phyloP scores from a whole-genome alignment of 2,888 invertebrate species.

The Leucophora obtusa region DNA sequence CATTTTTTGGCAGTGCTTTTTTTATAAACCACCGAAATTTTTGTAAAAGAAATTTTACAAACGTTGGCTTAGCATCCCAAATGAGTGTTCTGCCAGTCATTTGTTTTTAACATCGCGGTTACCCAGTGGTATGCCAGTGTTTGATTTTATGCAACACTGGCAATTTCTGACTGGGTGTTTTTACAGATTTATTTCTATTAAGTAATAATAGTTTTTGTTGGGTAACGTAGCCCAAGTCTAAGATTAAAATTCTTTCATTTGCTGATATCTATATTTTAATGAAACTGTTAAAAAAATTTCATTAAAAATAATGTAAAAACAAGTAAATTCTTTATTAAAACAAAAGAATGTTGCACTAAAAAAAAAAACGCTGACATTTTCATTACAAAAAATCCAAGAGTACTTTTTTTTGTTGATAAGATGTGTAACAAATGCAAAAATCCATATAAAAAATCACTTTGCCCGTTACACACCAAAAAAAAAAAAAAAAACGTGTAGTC shows the following conservation, averaged over 20 bases:
- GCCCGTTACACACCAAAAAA: slow-evolving; percentile 8
- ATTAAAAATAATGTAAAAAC: slow-evolving; percentile 22
- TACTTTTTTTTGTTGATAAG: neutral
- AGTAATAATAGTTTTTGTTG: too few relatives aligned
- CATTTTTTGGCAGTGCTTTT: too few relatives aligned
- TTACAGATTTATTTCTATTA: too few relatives aligned
- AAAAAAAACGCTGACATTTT: slow-evolving; percentile 25
- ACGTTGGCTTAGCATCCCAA: too few relatives aligned
- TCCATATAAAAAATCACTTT: slow-evolving; percentile 58
- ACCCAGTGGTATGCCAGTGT: too few relatives aligned
- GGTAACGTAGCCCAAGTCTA: neutral
- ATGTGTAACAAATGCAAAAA: slow-evolving; percentile 22
- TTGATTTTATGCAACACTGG: too few relatives aligned
- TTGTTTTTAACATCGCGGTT: too few relatives aligned
- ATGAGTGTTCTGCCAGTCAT: too few relatives aligned
- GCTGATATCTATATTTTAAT: slow-evolving; percentile 10
- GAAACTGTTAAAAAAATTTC: slow-evolving; percentile 9
- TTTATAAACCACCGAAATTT: too few relatives aligned
- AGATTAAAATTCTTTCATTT: slow-evolving; percentile 16
- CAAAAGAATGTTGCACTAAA: slow-evolving; percentile 28
- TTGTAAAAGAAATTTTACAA: too few relatives aligned
- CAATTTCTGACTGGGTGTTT: too few relatives aligned
- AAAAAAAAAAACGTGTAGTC: slow-evolving; percentile 44
- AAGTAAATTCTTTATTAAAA: slow-evolving; percentile 30
- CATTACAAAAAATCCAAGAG: slow-evolving; percentile 9